Evolutionary conservation across 1,140 invertebrate species (phyloP).

Genomic region (Camponotus floridanus): DNA sequence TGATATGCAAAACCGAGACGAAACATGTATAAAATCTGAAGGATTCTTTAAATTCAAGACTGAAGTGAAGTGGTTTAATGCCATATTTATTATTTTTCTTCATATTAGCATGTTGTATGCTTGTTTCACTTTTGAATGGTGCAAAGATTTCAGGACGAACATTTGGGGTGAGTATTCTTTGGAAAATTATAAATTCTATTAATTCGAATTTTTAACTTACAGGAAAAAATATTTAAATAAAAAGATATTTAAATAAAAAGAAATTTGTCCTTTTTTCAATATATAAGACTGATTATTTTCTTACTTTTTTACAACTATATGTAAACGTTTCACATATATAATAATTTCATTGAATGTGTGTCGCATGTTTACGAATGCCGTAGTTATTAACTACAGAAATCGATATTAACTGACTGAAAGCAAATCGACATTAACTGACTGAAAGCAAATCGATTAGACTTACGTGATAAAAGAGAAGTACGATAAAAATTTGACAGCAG

Average conservation of each 20-base stretch:
- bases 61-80: neutral
- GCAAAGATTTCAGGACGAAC: neutral
- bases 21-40: neutral
- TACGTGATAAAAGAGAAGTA: neutral
- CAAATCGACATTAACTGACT: neutral
- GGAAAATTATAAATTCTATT: neutral
- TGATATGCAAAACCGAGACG: neutral
- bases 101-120: neutral
- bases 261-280: neutral
- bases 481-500: neutral
- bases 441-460: neutral
- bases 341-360: neutral
- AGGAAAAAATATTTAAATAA: neutral
- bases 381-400: neutral
- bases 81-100: neutral
- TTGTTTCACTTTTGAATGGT: conserved; percentile 12
- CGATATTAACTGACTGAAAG: neutral
- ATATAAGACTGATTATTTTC: neutral
- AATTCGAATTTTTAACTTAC: neutral
- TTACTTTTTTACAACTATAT: neutral
- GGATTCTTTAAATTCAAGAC: neutral
- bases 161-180: conserved; percentile 31
- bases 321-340: neutral
- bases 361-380: neutral
- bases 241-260: neutral